A percentile compares a stretch with the other conserved stretches of the same genome.
phyloP scores from a whole-genome alignment of 1,140 invertebrate genomes.

The Tetranychus cinnabarinus region DNA sequence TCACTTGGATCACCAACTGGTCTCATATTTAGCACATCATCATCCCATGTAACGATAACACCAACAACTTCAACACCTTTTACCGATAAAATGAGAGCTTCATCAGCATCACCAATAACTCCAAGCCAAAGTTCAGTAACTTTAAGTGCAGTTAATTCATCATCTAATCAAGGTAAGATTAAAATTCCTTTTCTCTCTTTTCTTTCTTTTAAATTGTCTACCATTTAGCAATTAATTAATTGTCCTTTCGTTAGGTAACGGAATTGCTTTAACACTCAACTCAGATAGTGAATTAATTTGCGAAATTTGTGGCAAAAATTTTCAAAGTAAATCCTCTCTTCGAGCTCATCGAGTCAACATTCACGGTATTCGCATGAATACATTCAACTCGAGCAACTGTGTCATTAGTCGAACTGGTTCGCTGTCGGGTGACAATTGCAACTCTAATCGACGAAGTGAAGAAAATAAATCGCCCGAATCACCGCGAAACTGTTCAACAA shows the following conservation, averaged over 20 bases:
- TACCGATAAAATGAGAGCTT: not conserved
- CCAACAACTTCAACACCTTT: not conserved
- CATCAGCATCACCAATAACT: not conserved
- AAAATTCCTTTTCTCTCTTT: constrained; percentile 2
- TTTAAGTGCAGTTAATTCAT: no score
- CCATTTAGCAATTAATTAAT: no score
- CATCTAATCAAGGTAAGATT: constrained; percentile 8
- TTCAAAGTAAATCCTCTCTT: constrained; percentile 31
- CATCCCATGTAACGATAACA: not conserved
- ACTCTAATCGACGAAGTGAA: not conserved
- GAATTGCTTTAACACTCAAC: no score
- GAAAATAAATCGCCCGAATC: not conserved
- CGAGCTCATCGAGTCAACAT: constrained; percentile 33
- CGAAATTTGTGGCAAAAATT: constrained; percentile 34
- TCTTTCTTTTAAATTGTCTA: no score
- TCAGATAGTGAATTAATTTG: constrained; percentile 18
- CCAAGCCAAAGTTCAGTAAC: not conserved
- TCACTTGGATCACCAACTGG: no score
- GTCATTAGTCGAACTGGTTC: not conserved
- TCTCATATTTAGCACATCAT: not conserved
- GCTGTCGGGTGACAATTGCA: constrained; percentile 1
- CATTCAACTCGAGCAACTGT: not conserved
- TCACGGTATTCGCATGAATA: constrained; percentile 19
- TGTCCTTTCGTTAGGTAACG: no score
- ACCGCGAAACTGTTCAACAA: not conserved